Evolutionary conservation across 2,797 vertebrate genomes (phyloP).

Genomic region (Coregonus sp.): DNA sequence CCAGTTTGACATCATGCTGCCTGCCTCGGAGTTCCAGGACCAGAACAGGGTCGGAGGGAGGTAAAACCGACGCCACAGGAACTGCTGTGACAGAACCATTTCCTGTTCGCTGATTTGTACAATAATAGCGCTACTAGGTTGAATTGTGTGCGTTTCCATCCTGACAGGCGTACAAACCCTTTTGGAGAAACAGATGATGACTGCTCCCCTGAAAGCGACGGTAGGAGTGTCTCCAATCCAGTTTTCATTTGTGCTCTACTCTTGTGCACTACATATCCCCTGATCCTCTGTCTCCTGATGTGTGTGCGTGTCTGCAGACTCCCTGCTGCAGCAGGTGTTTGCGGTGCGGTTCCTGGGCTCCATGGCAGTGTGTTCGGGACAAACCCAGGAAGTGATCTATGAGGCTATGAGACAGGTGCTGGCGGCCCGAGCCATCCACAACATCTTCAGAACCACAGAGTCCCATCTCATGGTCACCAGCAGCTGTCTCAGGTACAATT

Average conservation of each 20-base stretch:
- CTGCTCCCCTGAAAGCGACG: slow-evolving; percentile 73
- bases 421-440: slow-evolving; percentile 95
- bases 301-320: slow-evolving; percentile 71
- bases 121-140: slow-evolving; percentile 31
- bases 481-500: slow-evolving; percentile 81
- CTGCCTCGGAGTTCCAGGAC: slow-evolving; percentile 91
- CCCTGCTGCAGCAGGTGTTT: slow-evolving; percentile 94
- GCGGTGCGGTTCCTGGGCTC: slow-evolving; percentile 93
- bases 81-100: neutral
- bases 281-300: neutral
- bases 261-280: neutral
- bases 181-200: slow-evolving; percentile 92
- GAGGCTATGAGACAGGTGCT: slow-evolving; percentile 98
- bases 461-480: slow-evolving; percentile 96
- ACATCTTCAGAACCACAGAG: slow-evolving; percentile 95
- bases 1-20: slow-evolving; percentile 95
- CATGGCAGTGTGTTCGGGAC: slow-evolving; percentile 89
- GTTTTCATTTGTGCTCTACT: neutral
- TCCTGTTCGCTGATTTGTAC: neutral
- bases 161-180: slow-evolving; percentile 89
- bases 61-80: slow-evolving; percentile 68
- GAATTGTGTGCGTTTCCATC: slow-evolving; percentile 46
- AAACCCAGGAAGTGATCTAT: slow-evolving; percentile 88
- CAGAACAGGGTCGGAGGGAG: slow-evolving; percentile 86
- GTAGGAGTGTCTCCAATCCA: slow-evolving; percentile 62